These are phyloP conservation scores for Jaculus jaculus DNA, from an alignment of 2,113 vertebrate genomes.

Conservation along the genomic window DNA sequence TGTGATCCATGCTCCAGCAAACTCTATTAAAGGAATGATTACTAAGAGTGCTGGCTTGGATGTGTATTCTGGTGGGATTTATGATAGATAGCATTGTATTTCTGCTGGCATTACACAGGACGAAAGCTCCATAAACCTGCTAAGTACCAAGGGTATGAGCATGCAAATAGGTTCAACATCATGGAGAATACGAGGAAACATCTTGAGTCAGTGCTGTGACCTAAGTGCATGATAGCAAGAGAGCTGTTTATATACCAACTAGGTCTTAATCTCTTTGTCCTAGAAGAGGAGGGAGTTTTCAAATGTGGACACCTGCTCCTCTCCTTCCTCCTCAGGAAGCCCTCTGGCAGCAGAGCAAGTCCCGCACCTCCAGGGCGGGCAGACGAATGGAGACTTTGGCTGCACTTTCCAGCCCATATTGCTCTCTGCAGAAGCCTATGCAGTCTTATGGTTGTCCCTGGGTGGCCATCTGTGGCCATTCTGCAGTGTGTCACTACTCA, in stretches of 20 bases:
- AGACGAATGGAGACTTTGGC: constrained; percentile 38
- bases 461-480: constrained; percentile 68
- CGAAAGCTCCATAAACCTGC: constrained; percentile 44
- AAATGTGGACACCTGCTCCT: constrained; percentile 30
- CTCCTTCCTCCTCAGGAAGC: constrained; percentile 62
- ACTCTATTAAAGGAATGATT: constrained; percentile 10
- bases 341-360: constrained; percentile 43
- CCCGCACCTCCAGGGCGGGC: background rate
- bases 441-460: constrained; percentile 62
- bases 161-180: constrained; percentile 19
- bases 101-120: constrained; percentile 38
- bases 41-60: background rate
- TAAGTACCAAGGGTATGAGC: constrained; percentile 50
- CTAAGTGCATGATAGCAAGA: background rate
- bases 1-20: background rate
- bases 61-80: constrained; percentile 38
- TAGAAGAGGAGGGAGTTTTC: constrained; percentile 18
- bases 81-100: constrained; percentile 50
- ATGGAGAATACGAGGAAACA: background rate
- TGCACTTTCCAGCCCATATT: constrained; percentile 54
- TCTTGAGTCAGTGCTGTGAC: background rate
- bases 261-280: constrained; percentile 45
- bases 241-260: background rate
- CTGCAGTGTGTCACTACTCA: constrained; percentile 39
- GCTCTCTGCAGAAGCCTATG: constrained; percentile 70